Conservation (phyloP, 1,140 invertebrate genomes). For the Augochlora pura region DNA sequence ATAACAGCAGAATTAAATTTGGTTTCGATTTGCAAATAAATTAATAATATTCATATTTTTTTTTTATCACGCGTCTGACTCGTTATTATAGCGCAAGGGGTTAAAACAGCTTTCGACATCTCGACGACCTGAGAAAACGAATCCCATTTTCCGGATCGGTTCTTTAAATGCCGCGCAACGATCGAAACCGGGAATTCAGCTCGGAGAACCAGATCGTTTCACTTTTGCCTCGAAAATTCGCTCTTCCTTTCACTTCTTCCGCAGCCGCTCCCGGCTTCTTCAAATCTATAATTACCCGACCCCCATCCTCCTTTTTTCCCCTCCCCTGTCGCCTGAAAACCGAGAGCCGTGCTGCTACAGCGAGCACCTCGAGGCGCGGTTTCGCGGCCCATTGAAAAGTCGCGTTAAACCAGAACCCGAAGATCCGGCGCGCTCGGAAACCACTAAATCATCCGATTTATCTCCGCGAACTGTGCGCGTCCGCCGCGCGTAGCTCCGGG, state of each 20-base stretch:
- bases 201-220: background rate
- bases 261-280: background rate
- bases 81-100: too few species aligned
- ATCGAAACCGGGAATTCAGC: background rate
- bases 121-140: background rate
- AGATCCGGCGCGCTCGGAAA: background rate
- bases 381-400: background rate
- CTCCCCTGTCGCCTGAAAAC: background rate
- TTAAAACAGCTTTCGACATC: too few species aligned
- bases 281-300: background rate
- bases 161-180: background rate
- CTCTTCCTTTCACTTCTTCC: constrained; percentile 3
- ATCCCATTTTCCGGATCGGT: background rate
- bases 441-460: background rate
- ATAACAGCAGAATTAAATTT: too few species aligned
- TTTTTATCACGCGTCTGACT: too few species aligned
- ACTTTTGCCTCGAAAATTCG: background rate
- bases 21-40: too few species aligned
- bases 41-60: too few species aligned
- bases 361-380: background rate
- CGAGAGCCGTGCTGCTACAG: background rate
- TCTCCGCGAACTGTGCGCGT: background rate
- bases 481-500: background rate
- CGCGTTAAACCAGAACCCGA: too few species aligned
- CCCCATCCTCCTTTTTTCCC: too few species aligned